Base-by-base conservation (phyloP, 2,797 vertebrate species). In the Brachyalestes nurse region DNA sequence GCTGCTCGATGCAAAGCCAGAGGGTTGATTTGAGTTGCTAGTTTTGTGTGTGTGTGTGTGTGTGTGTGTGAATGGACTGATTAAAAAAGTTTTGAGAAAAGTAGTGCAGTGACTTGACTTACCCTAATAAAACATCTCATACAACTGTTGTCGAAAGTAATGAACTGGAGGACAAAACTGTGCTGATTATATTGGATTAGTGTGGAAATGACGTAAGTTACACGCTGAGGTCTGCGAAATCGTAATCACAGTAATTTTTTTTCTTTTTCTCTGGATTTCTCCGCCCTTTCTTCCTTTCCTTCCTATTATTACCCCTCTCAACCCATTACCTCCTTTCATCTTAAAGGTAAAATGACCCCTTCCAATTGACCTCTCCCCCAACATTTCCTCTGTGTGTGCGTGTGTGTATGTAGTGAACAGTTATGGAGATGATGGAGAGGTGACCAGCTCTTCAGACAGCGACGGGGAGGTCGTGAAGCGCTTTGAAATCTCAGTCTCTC, bases 401-500 rank as follows among this genome's bases (percentile, higher is more conserved):
- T 88, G 62, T 86, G 21, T 88, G 73, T 90, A 72, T 84, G 75
- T 87, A 96, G 95, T 93, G 84, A 94, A 91, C 86, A 96, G 93
- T 85, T 95, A 92, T 0, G 78, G 93, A 49, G 88, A 90, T 8
- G 85, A 89, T 0, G 91, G 92, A 3, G 92, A 94, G 5, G 87
- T 91, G 0, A 84, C 81, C 71, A 93, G 92, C 51, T 95, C 95
- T 38, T 95, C 96, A 1, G 96, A 95, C 89, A 95, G 92, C 0
- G 90, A 95, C 0, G 93, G 92, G 0, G 95, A 96, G 78, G 86
- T 96, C 81, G 93, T 95, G 83, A 95, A 96, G 86, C 93, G 95
- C 78, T 95, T 95, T 84, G 94, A 97, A 90, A 94, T 95, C 83
- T 96, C 95, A 0, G 93, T 95, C 84, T 95, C 95, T 0, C 91